These are phyloP conservation scores for Chaetops frenatus DNA, from an alignment of 2,113 vertebrate species.

Conservation along the genomic window DNA sequence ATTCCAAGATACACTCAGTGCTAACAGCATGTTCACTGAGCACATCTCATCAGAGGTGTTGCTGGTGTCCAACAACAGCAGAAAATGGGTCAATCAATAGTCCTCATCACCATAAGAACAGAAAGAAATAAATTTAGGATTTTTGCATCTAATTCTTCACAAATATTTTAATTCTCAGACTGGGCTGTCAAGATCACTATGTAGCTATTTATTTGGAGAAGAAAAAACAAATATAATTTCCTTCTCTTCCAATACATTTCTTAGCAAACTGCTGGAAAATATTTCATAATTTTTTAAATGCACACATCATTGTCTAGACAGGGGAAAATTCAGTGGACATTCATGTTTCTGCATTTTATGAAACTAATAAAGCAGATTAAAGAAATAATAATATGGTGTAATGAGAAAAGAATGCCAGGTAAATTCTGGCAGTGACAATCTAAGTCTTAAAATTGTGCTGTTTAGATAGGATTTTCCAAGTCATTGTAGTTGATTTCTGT, in stretches of 20 bases:
- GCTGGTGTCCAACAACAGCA: background rate
- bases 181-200: background rate
- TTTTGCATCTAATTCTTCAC: background rate
- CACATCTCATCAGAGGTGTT: background rate
- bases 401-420: background rate
- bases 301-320: background rate
- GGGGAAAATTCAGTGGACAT: background rate
- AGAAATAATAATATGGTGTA: background rate
- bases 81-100: background rate
- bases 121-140: background rate
- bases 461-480: background rate
- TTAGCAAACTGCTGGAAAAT: background rate
- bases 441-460: background rate
- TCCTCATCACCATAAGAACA: background rate
- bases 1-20: background rate
- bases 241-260: background rate
- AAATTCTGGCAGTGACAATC: background rate
- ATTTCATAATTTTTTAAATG: background rate
- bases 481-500: background rate
- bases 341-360: background rate
- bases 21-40: background rate
- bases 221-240: background rate
- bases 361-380: background rate
- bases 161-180: background rate
- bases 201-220: background rate